phyloP scores from a whole-genome alignment of 2,888 invertebrate genomes.

The Drosophila nigritarsus region DNA sequence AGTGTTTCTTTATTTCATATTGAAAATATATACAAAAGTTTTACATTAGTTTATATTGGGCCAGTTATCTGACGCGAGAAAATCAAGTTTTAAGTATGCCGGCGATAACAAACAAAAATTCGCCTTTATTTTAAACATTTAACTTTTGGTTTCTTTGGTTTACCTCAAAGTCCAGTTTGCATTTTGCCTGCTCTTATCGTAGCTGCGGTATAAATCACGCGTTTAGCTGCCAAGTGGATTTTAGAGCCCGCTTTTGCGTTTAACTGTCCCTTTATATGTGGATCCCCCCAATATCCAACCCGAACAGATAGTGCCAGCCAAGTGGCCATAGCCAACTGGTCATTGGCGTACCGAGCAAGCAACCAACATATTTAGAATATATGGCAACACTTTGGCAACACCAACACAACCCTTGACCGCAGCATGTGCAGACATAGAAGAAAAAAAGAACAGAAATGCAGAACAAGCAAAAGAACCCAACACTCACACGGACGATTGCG shows the following conservation, averaged over 20 bases:
- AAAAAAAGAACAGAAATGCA: conserved; percentile 6
- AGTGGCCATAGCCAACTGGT: conserved; percentile 45
- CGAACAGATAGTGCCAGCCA: conserved; percentile 4
- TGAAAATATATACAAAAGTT: background rate
- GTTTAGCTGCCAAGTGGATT: conserved; percentile 80
- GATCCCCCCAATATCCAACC: conserved; percentile 3
- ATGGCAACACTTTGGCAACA: conserved; percentile 81
- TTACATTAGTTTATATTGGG: background rate
- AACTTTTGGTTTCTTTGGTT: background rate
- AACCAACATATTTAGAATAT: conserved; percentile 80
- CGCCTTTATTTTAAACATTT: background rate
- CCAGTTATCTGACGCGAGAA: background rate
- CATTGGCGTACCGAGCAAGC: conserved; percentile 46
- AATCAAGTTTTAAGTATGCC: background rate
- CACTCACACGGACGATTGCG: conserved; percentile 70
- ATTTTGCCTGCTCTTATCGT: conserved; percentile 69
- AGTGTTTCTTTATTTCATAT: background rate
- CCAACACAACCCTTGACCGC: conserved; percentile 76
- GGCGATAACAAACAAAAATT: background rate
- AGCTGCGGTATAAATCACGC: conserved; percentile 73
- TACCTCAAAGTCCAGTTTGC: conserved; percentile 11
- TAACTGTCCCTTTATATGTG: conserved; percentile 69
- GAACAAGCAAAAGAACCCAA: conserved; percentile 31
- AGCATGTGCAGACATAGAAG: conserved; percentile 62
- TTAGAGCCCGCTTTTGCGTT: conserved; percentile 64